These are phyloP conservation scores for Zaprionus tsacasi DNA, from an alignment of 1,140 invertebrate species.

Conservation along the genomic window DNA sequence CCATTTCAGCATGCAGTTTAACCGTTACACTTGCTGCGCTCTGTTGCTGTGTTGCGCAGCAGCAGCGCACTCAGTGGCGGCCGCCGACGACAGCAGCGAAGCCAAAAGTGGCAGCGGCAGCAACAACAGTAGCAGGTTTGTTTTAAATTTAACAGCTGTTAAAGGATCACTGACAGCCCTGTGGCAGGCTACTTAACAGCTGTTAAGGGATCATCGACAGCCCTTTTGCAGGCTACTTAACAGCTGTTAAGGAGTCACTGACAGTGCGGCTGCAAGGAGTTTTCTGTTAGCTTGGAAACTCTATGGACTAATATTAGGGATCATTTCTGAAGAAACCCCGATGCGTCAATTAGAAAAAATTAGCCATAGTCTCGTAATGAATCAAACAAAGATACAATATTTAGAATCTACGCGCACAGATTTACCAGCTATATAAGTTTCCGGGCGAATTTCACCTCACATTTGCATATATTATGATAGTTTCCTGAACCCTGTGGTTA, in stretches of 20 bases:
- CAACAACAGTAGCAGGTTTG: constrained; percentile 48
- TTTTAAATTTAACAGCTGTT: constrained; percentile 22
- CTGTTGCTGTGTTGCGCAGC: constrained; percentile 37
- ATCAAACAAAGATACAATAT: too few species aligned
- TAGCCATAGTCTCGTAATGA: too few species aligned
- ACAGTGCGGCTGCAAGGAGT: too few species aligned
- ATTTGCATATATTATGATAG: neutral
- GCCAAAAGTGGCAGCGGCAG: constrained; percentile 17
- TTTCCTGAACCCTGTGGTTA: neutral
- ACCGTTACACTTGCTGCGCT: constrained; percentile 22
- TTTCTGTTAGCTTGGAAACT: too few species aligned
- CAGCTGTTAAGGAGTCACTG: too few species aligned
- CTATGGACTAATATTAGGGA: too few species aligned
- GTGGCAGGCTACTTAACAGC: constrained; percentile 1
- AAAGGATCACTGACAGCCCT: neutral
- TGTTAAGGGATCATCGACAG: constrained; percentile 5
- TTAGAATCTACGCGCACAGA: too few species aligned
- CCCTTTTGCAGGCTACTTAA: too few species aligned
- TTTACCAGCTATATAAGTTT: too few species aligned
- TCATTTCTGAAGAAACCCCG: too few species aligned
- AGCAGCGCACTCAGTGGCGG: constrained; percentile 31
- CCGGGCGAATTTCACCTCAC: neutral
- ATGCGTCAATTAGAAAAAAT: too few species aligned
- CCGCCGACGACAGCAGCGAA: constrained; percentile 27
- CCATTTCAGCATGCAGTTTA: constrained; percentile 26